A percentile compares a stretch with the other conserved stretches of the same genome.
Conservation (phyloP, 2,888 invertebrate species). For the Drosophila paranaensis region DNA sequence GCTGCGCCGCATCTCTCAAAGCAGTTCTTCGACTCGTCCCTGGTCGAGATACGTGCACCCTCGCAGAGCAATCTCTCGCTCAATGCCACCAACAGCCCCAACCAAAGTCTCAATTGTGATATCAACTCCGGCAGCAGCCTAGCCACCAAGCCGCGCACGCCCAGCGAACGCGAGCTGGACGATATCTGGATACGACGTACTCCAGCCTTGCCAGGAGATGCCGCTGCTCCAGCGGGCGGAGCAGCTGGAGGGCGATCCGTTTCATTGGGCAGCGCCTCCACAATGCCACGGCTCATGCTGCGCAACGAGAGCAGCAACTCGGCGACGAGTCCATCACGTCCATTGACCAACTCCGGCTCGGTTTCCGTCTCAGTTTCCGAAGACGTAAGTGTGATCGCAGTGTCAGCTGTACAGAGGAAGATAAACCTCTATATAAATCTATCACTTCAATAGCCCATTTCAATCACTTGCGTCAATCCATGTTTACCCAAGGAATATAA, state of each 20-base stretch:
- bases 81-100: slow-evolving; percentile 50
- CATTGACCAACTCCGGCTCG: slow-evolving; percentile 60
- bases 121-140: slow-evolving; percentile 51
- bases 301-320: slow-evolving; percentile 73
- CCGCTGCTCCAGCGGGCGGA: neutral
- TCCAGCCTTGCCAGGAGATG: slow-evolving; percentile 8
- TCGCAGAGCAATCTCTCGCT: slow-evolving; percentile 85
- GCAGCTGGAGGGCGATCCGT: slow-evolving; percentile 33
- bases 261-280: slow-evolving; percentile 51
- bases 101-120: slow-evolving; percentile 80
- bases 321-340: slow-evolving; percentile 71
- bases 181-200: slow-evolving; percentile 82
- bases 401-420: too few relatives aligned
- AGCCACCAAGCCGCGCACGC: slow-evolving; percentile 61
- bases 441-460: too few relatives aligned
- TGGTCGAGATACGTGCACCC: slow-evolving; percentile 90
- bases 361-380: slow-evolving; percentile 72
- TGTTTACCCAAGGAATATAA: too few relatives aligned
- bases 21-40: slow-evolving; percentile 92
- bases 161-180: slow-evolving; percentile 73
- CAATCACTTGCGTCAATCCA: too few relatives aligned
- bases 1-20: slow-evolving; percentile 89
- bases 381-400: slow-evolving; percentile 76
- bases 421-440: too few relatives aligned
- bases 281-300: slow-evolving; percentile 64